phyloP scores from a whole-genome alignment of 2,113 vertebrate species.

The Orthonyx spaldingii region DNA sequence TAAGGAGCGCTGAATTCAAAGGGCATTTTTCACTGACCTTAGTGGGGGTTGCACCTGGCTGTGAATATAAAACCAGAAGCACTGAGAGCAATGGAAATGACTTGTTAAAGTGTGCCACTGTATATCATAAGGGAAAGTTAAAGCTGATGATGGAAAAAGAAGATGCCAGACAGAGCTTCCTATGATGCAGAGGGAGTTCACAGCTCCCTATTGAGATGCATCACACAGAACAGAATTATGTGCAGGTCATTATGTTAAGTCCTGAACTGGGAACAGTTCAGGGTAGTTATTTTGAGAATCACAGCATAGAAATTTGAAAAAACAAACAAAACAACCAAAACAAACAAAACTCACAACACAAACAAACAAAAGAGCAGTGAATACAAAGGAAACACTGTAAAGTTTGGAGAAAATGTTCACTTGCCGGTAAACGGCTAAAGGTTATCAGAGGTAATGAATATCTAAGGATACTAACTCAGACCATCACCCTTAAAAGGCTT shows the following conservation, averaged over 20 bases:
- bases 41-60: neutral
- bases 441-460: neutral
- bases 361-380: neutral
- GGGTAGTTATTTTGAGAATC: constrained; percentile 6
- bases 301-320: neutral
- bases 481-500: neutral
- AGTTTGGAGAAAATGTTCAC: neutral
- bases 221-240: neutral
- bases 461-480: neutral
- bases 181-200: neutral
- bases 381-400: neutral
- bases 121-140: neutral
- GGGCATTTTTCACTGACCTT: neutral
- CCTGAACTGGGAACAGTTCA: neutral
- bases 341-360: neutral
- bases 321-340: neutral
- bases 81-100: neutral
- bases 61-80: neutral
- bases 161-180: neutral
- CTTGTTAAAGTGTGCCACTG: constrained; percentile 2
- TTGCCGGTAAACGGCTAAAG: neutral
- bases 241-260: neutral
- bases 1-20: neutral
- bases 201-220: neutral
- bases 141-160: neutral